Percentiles rank a stretch among this genome's conserved stretches.
Evolutionary conservation across 2,797 vertebrate genomes (phyloP).

Genomic region (Rhinella marina): DNA sequence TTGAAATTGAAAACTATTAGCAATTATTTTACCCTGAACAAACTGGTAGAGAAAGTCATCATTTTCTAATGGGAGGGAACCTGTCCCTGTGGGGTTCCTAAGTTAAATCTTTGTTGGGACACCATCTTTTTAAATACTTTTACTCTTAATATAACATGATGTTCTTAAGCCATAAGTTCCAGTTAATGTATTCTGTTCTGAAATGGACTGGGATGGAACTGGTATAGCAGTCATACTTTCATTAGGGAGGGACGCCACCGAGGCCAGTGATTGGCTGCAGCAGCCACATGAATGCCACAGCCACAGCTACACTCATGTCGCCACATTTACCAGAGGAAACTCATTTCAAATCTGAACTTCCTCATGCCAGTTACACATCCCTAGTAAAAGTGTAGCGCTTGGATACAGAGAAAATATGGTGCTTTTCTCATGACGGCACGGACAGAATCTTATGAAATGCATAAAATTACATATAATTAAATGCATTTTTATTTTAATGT

Average conservation of each 20-base stretch:
- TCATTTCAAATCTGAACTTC: not conserved
- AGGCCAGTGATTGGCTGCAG: too few species aligned
- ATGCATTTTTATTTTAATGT: not conserved
- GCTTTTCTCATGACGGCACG: too few species aligned
- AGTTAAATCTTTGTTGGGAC: not conserved
- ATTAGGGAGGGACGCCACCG: not conserved
- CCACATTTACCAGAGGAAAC: not conserved
- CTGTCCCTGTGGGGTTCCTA: not conserved
- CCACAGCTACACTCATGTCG: not conserved
- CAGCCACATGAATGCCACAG: too few species aligned
- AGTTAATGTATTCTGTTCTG: too few species aligned
- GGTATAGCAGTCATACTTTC: not conserved
- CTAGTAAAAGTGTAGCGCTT: not conserved
- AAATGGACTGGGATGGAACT: not conserved
- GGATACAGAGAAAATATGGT: not conserved
- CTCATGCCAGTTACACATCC: not conserved
- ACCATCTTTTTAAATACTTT: not conserved
- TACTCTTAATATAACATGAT: too few species aligned
- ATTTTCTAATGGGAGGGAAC: not conserved
- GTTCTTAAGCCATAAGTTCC: too few species aligned
- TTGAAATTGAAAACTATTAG: not conserved
- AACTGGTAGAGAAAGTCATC: not conserved
- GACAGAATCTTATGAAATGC: not conserved
- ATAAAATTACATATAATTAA: not conserved
- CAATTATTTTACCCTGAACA: not conserved